These are phyloP conservation scores for Axea sp. DNA, from an alignment of 2,888 invertebrate species.

Conservation along the genomic window DNA sequence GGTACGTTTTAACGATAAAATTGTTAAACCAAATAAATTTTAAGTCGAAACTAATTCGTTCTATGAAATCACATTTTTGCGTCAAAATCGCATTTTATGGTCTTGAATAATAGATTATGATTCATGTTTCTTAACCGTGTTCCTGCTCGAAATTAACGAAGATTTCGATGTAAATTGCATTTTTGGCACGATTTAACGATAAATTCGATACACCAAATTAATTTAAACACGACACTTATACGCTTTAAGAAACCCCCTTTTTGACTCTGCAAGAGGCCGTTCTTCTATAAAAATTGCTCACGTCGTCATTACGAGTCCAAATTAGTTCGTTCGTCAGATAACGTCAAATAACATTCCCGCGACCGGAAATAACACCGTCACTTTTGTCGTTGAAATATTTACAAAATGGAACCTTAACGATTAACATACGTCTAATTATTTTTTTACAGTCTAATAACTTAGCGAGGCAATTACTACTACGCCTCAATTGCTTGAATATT, in stretches of 20 bases:
- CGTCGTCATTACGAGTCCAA: slow-evolving; percentile 25
- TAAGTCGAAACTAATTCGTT: no score
- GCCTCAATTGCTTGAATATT: slow-evolving; percentile 35
- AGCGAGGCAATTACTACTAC: slow-evolving; percentile 46
- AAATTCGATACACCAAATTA: no score
- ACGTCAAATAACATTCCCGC: slow-evolving; percentile 13
- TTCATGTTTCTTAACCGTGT: no score
- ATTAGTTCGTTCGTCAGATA: slow-evolving; percentile 37
- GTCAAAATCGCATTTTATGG: no score
- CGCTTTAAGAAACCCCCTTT: slow-evolving; percentile 49
- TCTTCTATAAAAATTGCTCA: slow-evolving; percentile 51
- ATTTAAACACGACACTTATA: no score
- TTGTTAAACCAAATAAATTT: no score
- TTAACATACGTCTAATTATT: slow-evolving; percentile 53
- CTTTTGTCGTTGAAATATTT: slow-evolving; percentile 44
- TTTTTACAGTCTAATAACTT: slow-evolving; percentile 57
- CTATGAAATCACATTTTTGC: no score
- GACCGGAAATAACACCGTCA: slow-evolving; percentile 21
- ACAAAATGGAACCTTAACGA: slow-evolving; percentile 53
- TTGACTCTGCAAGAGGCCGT: slow-evolving; percentile 40
- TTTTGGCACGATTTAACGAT: no score
- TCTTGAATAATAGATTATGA: no score
- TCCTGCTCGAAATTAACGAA: no score
- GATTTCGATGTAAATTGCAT: no score
- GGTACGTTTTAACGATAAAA: no score